Base-by-base conservation (phyloP, 2,888 invertebrate genomes). In the Cremastinae sp. region DNA sequence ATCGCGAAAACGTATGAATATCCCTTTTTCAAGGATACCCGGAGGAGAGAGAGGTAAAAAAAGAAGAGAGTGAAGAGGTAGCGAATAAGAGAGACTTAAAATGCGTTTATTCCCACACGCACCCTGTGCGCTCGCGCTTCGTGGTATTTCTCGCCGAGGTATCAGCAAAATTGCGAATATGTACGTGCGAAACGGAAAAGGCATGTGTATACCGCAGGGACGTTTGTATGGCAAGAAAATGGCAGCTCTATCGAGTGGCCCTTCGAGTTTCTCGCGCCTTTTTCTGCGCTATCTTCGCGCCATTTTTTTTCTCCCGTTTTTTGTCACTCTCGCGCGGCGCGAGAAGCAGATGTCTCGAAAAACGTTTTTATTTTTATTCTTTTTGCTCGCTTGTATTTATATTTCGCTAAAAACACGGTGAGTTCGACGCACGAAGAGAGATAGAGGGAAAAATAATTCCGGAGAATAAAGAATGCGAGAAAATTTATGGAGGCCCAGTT, bases 201-300 rank as follows among this genome's bases (percentile, higher is more conserved):
- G 81, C 81, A 82, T 82, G 81, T 83, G 84, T 86, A 87, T 83
- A 82, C 83, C 80, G 73, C 75, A 80, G 80, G 81, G 87, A 88
- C 87, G 85, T 88, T 89, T 89, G 88, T 89, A 89, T 88, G 84
- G 88, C 84, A 85, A 86, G 82, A 83, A 83, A 85, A 84, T 89
- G 88, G 88, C 88, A 89, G 89, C 84, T 89, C 87, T 88, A 89
- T 88, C 86, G 86, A 54, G 54, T n/a, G 59, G 81, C 79, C 76
- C 71, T 70, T 72, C 66, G 74, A 80, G 79, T 83, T 86, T 85
- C 81, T 83, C 82, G 70, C 71, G 64, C 61, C 45, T 51, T 56
- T 51, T 71, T 68, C 61, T 54, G 18, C 43, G 62, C 20, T 41
- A 49, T 58, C 12, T 43, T 68, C 9, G 9, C 69, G 61, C 59